Evolutionary conservation across 2,888 invertebrate species (phyloP).

Genomic region (Holacanthella duospinosa): DNA sequence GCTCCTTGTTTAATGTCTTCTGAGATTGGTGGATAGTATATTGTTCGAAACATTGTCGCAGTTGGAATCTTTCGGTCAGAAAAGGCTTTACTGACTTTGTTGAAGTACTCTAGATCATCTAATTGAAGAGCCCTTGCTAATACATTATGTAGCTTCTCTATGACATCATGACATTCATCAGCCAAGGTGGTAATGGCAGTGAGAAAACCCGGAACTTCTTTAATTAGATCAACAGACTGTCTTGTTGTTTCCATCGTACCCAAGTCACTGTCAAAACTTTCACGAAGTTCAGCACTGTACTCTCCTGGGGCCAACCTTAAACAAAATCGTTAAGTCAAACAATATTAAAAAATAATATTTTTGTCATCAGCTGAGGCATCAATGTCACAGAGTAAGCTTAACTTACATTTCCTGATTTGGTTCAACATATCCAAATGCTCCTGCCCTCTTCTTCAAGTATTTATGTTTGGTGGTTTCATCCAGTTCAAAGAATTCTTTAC

Average conservation of each 20-base stretch:
- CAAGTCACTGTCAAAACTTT: slow-evolving; percentile 25
- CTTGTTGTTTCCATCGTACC: not conserved
- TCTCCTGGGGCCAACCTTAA: slow-evolving; percentile 15
- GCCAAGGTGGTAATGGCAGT: slow-evolving; percentile 55
- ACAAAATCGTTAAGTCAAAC: not conserved
- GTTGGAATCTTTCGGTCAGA: slow-evolving; percentile 42
- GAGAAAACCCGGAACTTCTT: slow-evolving; percentile 56
- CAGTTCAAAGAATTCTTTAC: slow-evolving; percentile 29
- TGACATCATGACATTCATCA: slow-evolving; percentile 57
- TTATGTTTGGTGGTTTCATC: slow-evolving; percentile 21
- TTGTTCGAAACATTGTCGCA: slow-evolving; percentile 55
- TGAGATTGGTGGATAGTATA: slow-evolving; percentile 58
- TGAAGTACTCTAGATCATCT: slow-evolving; percentile 27
- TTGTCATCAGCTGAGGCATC: not conserved
- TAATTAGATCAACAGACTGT: slow-evolving; percentile 11
- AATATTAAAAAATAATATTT: not conserved
- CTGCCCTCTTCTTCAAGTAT: slow-evolving; percentile 19
- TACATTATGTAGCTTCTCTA: slow-evolving; percentile 52
- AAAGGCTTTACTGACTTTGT: slow-evolving; percentile 16
- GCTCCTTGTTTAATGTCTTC: slow-evolving; percentile 43
- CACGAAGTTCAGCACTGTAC: slow-evolving; percentile 19
- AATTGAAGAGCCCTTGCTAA: slow-evolving; percentile 25
- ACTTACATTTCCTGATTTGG: slow-evolving; percentile 32
- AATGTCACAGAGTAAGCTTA: not conserved
- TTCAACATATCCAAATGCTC: slow-evolving; percentile 24